Base-by-base conservation (phyloP, 2,797 vertebrate genomes). In the Etheostoma nigrum region DNA sequence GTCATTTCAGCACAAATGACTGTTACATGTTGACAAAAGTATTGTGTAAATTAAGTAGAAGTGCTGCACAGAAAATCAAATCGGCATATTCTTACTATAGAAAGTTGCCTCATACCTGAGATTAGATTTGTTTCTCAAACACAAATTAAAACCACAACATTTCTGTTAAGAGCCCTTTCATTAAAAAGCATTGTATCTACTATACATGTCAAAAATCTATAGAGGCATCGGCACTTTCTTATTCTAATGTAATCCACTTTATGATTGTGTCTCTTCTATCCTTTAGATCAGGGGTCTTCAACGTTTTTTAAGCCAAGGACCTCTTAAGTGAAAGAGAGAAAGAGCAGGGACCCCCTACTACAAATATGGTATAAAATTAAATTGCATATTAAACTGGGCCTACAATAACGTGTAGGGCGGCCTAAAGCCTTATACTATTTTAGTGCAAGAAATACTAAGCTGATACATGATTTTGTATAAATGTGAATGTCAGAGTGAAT, bases 91-190 rank as follows among this genome's bases (percentile, higher is more conserved):
- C 14, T 44, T 40, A 42, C 44, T 10, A 10, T 19, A 60, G 12
- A 19, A 54, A 44, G 12, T 63, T 4, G 44, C 66, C 12, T 61
- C n/a, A 55, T 36, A 79, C 67, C 60, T 87, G 74, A 87, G 73
- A 74, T 81, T 55, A 57, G 14, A 33, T 57, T 75, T 30, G 7
- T 13, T 40, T 45, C 10, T 11, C 36, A 40, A 52, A 44, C 27
- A 61, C 61, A 66, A 21, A 62, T 1, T 12, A 12, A 74, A 49
- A 25, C 2, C 10, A 47, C 9, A 3, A 40, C 3, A 36, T 47
- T 48, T 62, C 15, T 4, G 3, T 33, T 9, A 33, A 51, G 21
- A 82, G 70, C 65, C 72, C 72, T 81, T 79, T 74, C 1, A 40
- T 44, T 45, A 49, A 11, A 58, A 14, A 44, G 40, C 51, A 53